Percentiles rank a stretch among this genome's conserved stretches.
phyloP scores from a whole-genome alignment of 2,888 invertebrate genomes.

The Automeris io region DNA sequence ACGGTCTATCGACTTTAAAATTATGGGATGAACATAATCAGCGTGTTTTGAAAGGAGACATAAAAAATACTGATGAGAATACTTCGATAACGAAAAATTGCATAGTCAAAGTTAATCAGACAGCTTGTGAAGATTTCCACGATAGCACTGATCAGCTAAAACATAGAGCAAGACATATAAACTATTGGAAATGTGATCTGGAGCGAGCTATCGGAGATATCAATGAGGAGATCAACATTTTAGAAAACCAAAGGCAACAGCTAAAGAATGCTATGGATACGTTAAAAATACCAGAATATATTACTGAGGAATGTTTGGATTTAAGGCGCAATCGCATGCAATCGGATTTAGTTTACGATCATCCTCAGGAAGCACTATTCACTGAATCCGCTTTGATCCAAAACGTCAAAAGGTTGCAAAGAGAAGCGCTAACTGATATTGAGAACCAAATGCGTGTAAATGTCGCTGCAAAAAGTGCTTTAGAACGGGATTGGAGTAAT shows the following conservation, averaged over 20 bases:
- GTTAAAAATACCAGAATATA: constrained; percentile 49
- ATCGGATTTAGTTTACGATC: constrained; percentile 84
- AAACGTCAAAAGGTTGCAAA: constrained; percentile 80
- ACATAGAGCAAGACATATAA: constrained; percentile 58
- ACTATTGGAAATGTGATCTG: constrained; percentile 65
- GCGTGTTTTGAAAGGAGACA: constrained; percentile 56
- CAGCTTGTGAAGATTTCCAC: constrained; percentile 53
- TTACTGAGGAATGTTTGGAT: constrained; percentile 83
- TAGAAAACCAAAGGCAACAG: constrained; percentile 62
- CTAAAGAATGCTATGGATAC: constrained; percentile 61
- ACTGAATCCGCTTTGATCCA: constrained; percentile 83
- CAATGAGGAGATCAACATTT: constrained; percentile 50
- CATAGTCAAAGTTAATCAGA: constrained; percentile 64
- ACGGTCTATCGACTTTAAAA: constrained; percentile 43
- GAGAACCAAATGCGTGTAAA: constrained; percentile 83
- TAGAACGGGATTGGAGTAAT: constrained; percentile 94
- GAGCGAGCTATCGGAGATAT: constrained; percentile 63
- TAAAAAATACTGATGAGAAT: constrained; percentile 54
- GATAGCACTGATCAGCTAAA: constrained; percentile 60
- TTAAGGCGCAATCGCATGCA: constrained; percentile 82
- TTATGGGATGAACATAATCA: constrained; percentile 61
- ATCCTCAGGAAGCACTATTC: constrained; percentile 84
- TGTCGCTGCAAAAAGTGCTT: constrained; percentile 84
- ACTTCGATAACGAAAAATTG: constrained; percentile 63
- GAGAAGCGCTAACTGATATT: constrained; percentile 80